Percentiles rank a stretch among this genome's conserved stretches.
Evolutionary conservation across 2,797 vertebrate species (phyloP).

Genomic region (Paedocypris micromegethes): DNA sequence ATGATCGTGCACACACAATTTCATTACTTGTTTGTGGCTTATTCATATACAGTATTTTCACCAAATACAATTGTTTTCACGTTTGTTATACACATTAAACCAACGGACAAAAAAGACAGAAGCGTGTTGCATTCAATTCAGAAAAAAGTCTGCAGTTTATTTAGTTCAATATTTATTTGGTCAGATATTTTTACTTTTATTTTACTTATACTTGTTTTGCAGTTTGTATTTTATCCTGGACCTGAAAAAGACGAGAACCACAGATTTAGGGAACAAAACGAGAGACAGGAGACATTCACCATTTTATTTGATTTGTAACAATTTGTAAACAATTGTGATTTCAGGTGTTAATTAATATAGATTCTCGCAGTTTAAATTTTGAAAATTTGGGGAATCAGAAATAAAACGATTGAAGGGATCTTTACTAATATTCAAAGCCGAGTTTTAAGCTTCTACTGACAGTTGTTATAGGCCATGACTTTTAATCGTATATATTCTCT

Average conservation of each 20-base stretch:
- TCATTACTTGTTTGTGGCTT: no score
- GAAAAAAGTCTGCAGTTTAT: not conserved
- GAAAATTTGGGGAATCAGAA: not conserved
- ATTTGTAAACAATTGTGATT: not conserved
- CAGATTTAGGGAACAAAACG: not conserved
- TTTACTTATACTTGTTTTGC: not conserved
- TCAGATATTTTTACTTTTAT: not conserved
- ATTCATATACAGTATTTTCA: no score
- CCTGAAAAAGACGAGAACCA: not conserved
- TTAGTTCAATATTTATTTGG: not conserved
- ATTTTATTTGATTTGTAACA: not conserved
- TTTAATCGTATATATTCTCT: conserved; percentile 63
- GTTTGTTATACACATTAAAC: no score
- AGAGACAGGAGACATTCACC: not conserved
- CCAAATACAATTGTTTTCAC: no score
- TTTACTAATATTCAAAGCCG: not conserved
- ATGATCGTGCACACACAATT: no score
- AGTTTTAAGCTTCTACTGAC: conserved; percentile 44
- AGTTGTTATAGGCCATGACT: conserved; percentile 67
- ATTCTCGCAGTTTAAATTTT: not conserved
- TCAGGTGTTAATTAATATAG: not conserved
- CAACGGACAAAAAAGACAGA: no score
- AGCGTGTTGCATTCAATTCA: no score
- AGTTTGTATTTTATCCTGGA: not conserved
- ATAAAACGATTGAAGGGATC: not conserved